phyloP scores from a whole-genome alignment of 2,797 vertebrate species.

The Carcharodon carcharias region DNA sequence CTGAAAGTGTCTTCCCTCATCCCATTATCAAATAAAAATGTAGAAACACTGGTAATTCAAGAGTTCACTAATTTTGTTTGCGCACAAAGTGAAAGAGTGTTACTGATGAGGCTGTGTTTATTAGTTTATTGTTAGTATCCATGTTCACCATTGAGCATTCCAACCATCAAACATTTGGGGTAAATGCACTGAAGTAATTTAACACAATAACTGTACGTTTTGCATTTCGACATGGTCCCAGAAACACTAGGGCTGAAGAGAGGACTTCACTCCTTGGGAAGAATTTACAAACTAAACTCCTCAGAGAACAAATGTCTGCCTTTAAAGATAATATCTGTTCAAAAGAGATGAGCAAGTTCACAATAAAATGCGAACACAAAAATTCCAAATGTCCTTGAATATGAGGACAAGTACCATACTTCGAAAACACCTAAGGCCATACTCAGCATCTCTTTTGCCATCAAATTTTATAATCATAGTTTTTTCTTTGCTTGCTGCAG shows the following conservation, averaged over 20 bases:
- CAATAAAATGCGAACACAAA: no score
- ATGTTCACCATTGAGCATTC: background rate
- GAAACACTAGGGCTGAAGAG: background rate
- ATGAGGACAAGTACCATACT: background rate
- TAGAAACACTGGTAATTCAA: background rate
- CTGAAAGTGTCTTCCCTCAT: background rate
- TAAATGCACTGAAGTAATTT: background rate
- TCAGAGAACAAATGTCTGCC: background rate
- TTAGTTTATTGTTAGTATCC: background rate
- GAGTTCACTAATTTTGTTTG: background rate
- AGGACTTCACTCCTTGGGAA: background rate
- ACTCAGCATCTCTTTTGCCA: background rate
- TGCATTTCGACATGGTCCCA: background rate
- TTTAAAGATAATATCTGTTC: background rate
- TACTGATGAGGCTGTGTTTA: background rate
- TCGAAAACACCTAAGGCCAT: background rate
- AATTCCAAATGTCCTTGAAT: no score
- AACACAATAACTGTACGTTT: background rate
- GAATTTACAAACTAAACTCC: background rate
- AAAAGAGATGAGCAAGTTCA: background rate
- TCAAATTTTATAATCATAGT: background rate
- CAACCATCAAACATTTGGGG: background rate
- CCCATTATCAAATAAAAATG: background rate
- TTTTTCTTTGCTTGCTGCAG: background rate
- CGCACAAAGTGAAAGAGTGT: background rate